Evolutionary conservation across 2,797 vertebrate species (phyloP), one percentile per base, ranked within the genome.

Genomic region (Rhinatrema bivittatum): DNA sequence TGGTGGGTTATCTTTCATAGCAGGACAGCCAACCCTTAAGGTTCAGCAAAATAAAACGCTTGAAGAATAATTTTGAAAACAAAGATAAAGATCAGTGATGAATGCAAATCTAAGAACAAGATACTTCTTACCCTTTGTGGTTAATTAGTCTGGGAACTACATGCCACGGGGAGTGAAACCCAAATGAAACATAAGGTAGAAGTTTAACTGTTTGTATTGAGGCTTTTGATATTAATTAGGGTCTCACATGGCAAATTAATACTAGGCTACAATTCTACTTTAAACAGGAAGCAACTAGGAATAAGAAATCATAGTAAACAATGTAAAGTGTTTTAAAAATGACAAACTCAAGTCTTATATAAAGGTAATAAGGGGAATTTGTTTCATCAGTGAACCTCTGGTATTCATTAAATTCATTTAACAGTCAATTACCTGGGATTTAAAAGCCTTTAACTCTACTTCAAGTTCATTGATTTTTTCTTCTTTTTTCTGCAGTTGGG

Each of bases 401-500:
- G 38, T 51, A 53, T 22, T 39, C 21, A 53, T 40, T 25, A 46
- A 15, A 51, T 43, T 68, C 10, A 46, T 45, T 62, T 19, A 34
- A 39, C 16, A 61, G 16, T 43, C 33, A 51, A 63, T 70, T 88
- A 94, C 91, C 94, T 91, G 87, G 11, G 81, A 81, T 70, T 83
- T 93, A 76, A 88, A 91, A 67, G 87, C 84, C 62, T 87, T 85
- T 36, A 94, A 70, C 72, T 92, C 89, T 41, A 72, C 78, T 79
- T 94, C 88, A 63, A 97, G 88, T 60, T 85, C 84, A 61, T 49
- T 74, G 61, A 93, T 87, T 74, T 83, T 82, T 62, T 91, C 89
- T 48, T 98, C 92, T 55, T 65, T 88, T 72, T 90, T 93, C 37
- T 85, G 74, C 60, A 93, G 65, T 41, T 91, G 81, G 33, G 85